Percentiles rank a stretch among this genome's conserved stretches.
Conservation (phyloP, 2,797 vertebrate genomes). For the Buphagus erythrorhynchus region DNA sequence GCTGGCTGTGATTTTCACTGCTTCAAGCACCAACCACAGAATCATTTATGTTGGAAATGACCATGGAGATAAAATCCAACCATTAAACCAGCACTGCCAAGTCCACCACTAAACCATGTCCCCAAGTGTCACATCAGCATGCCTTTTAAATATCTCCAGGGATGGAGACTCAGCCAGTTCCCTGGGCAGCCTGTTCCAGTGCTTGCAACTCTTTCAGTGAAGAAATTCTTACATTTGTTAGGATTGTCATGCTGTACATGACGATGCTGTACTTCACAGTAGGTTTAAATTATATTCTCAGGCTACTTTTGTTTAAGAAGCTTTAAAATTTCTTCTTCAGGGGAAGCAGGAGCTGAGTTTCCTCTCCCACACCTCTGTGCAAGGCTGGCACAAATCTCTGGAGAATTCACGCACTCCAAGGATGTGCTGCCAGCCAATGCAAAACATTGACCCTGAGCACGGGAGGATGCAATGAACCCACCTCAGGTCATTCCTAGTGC, state of each 20-base stretch:
- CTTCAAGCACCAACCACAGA: background rate
- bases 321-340: background rate
- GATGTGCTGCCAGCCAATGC: fast-evolving
- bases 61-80: background rate
- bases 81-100: background rate
- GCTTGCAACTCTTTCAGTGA: background rate
- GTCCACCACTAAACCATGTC: background rate
- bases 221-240: fast-evolving
- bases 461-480: background rate
- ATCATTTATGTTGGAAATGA: background rate
- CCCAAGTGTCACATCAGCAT: background rate
- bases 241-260: background rate
- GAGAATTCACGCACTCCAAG: background rate
- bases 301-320: background rate
- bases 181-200: background rate
- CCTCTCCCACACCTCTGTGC: background rate
- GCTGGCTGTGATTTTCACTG: background rate
- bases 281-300: background rate
- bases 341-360: background rate
- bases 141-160: background rate
- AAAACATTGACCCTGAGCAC: background rate
- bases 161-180: background rate
- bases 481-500: background rate
- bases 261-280: background rate
- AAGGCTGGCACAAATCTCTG: background rate